Conservation (phyloP, 2,797 vertebrate species). For the Menidia menidia region DNA sequence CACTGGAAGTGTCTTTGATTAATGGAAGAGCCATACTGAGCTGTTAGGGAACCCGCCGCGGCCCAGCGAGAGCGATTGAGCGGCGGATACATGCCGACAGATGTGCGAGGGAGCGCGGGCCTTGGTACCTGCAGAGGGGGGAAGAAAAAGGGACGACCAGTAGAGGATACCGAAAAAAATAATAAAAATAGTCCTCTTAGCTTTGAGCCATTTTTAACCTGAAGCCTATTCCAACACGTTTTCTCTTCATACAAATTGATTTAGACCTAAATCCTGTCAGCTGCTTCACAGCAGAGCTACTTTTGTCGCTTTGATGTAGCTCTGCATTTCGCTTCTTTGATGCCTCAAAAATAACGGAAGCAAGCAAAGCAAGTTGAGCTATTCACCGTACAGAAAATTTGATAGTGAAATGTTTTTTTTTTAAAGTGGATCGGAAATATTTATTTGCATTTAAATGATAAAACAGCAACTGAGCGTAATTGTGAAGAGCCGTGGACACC, state of each 20-base stretch:
- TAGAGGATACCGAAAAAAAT: not conserved
- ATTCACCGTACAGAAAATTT: not conserved
- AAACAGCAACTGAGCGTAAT: not conserved
- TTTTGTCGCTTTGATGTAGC: conserved; percentile 16
- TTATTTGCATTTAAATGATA: not conserved
- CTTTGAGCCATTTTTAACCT: conserved; percentile 51
- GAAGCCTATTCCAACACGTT: conserved; percentile 37
- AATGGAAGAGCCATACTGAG: conserved; percentile 88
- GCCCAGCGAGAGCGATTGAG: conserved; percentile 84
- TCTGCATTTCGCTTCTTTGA: conserved; percentile 15
- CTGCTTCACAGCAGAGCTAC: conserved; percentile 27
- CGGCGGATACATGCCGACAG: conserved; percentile 85
- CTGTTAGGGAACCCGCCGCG: conserved; percentile 85
- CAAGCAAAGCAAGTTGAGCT: not conserved
- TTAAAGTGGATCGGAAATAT: not conserved
- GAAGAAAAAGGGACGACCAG: conserved; percentile 35
- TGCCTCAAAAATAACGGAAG: conserved; percentile 1
- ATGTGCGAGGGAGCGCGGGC: conserved; percentile 67
- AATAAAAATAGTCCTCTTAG: conserved; percentile 27
- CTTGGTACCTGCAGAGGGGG: conserved; percentile 51
- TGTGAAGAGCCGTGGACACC: conserved; percentile 28
- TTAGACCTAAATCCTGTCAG: conserved; percentile 45
- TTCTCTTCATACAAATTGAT: conserved; percentile 42
- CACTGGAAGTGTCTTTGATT: conserved; percentile 97
- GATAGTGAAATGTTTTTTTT: not conserved